Conservation (phyloP, 30 jellyfish, hydroid and myxozoan species). For the Phacellophora camtschatica region DNA sequence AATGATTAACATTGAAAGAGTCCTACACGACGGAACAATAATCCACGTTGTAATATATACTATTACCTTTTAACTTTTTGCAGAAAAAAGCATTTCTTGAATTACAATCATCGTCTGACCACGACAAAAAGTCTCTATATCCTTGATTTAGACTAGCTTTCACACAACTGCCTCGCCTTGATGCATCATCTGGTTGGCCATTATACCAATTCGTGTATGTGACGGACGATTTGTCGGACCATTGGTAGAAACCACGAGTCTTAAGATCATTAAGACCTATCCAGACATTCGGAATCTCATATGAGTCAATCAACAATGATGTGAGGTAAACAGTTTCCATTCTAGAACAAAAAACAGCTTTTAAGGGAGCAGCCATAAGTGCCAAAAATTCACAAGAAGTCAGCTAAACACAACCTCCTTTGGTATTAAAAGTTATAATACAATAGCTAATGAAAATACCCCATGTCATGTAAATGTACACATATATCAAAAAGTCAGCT, state of each 20-base stretch:
- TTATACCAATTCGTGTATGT: conserved; percentile 84
- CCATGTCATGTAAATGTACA: no score
- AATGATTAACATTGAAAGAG: no score
- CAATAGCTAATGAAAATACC: no score
- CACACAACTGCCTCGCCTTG: conserved; percentile 81
- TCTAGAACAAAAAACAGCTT: conserved; percentile 1
- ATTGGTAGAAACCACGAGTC: conserved; percentile 58
- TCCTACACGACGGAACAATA: no score
- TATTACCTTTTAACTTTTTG: conserved; percentile 65
- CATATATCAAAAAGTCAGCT: no score
- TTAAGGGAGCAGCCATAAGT: not conserved
- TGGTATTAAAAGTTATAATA: no score
- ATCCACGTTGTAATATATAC: not conserved
- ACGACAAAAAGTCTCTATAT: conserved; percentile 45
- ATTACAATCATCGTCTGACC: conserved; percentile 75
- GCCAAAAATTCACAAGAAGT: no score
- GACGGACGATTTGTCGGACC: conserved; percentile 78
- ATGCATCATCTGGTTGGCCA: conserved; percentile 90
- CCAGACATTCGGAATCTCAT: conserved; percentile 74
- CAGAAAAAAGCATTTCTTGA: conserved; percentile 69
- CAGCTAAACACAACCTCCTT: no score
- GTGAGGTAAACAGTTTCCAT: conserved; percentile 62
- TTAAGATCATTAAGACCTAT: conserved; percentile 72
- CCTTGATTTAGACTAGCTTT: conserved; percentile 66
- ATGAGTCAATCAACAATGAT: conserved; percentile 59